phyloP scores from a whole-genome alignment of 2,797 vertebrate genomes.

The Esox lucius region DNA sequence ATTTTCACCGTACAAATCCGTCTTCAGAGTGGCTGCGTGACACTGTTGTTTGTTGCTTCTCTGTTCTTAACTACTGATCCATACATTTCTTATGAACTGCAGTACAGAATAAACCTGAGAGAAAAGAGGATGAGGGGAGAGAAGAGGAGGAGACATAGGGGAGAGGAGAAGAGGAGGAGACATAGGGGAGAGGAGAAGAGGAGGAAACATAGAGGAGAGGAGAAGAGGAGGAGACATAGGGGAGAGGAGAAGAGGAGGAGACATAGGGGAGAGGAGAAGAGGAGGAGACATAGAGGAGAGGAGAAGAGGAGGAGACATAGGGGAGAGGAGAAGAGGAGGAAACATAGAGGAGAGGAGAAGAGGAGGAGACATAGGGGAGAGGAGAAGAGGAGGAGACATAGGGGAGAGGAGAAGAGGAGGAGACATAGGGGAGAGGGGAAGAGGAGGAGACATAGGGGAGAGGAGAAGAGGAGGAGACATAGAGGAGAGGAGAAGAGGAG shows the following conservation, averaged over 20 bases:
- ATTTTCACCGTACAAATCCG: conserved; percentile 4
- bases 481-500: neutral
- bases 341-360: conserved; percentile 22
- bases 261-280: conserved; percentile 21
- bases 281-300: neutral
- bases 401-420: conserved; percentile 18
- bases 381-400: too few relatives aligned
- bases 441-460: too few relatives aligned
- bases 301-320: conserved; percentile 14
- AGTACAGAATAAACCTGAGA: conserved; percentile 29
- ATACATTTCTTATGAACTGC: conserved; percentile 30
- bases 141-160: conserved; percentile 8
- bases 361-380: conserved; percentile 1
- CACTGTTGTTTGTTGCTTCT: conserved; percentile 12
- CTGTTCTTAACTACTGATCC: conserved; percentile 24
- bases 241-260: too few relatives aligned
- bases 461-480: conserved; percentile 15
- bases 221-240: conserved; percentile 12
- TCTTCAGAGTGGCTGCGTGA: conserved; percentile 14
- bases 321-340: too few relatives aligned
- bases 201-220: too few relatives aligned
- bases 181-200: neutral
- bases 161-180: conserved; percentile 20
- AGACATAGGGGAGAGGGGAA: neutral
- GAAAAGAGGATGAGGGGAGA: neutral